Evolutionary conservation across 2,113 vertebrate species (phyloP), one percentile per base, ranked within the genome.

Genomic region (Myiagra hebetior): DNA sequence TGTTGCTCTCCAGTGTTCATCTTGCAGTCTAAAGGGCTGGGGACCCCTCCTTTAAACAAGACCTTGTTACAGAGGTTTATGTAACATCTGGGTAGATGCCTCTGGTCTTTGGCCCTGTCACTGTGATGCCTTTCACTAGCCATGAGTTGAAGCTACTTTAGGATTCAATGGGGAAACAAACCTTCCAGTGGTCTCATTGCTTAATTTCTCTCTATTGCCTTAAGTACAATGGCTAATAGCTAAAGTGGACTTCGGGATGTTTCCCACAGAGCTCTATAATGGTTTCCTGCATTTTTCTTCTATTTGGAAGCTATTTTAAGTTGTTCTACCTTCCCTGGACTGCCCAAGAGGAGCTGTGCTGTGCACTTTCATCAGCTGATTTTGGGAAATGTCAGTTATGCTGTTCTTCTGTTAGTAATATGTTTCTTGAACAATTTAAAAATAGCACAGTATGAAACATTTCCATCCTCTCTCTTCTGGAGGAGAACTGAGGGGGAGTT

Each of bases 361-460:
- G 76, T 92, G 95, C 88, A 86, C 76, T 96, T 93, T 59, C 88
- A 86, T 91, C 93, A 92, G 88, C 92, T 95, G 95, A 93, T 92
- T 91, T 90, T 91, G 92, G 93, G 95, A 96, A 96, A 94, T 64
- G 72, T 94, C 96, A 93, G 88, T 75, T 93, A 84, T 67, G 87
- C 87, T 88, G 79, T 94, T 94, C 91, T 96, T 50, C 96, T 88
- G 52, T 67, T 93, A 92, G 90, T 74, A 97, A 93, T 91, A 77
- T 7, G 2, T 94, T 96, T 93, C 92, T 96, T 95, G 85, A 96
- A 84, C n/a, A 1, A 90, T 88, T 92, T 96, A 96, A 96, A 96
- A 97, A 96, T 96, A 97, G 94, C 89, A 67, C 63, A 56, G 85
- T 60, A 92, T 86, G 93, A 95, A 95, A 94, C 90, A 84, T 92